Percentiles rank a stretch among this genome's conserved stretches.
phyloP scores from a whole-genome alignment of 2,113 vertebrate species.

The Cochlearius cochlearius region DNA sequence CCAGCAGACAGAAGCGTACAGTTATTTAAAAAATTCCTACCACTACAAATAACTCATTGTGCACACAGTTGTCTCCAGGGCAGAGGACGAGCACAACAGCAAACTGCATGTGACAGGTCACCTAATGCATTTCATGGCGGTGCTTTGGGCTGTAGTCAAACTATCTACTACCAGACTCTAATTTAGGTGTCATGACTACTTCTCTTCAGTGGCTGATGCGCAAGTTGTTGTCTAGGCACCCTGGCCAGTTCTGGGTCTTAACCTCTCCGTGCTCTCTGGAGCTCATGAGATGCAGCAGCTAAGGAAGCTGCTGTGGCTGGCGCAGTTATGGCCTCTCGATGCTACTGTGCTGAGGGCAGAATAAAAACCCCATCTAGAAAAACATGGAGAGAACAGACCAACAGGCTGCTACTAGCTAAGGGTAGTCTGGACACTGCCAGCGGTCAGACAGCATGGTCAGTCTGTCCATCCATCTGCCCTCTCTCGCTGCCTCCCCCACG shows the following conservation, averaged over 20 bases:
- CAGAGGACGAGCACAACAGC: neutral
- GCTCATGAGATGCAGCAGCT: accelerated
- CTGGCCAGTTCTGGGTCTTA: neutral
- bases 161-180: neutral
- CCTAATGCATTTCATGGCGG: neutral
- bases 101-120: conserved; percentile 1
- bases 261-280: neutral
- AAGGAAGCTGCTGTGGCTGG: neutral
- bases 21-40: neutral
- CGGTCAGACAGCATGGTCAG: accelerated
- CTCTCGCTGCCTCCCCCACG: neutral
- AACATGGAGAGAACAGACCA: neutral
- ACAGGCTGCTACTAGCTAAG: neutral
- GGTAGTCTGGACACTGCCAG: neutral
- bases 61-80: neutral
- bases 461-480: neutral
- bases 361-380: neutral
- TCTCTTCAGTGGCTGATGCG: neutral
- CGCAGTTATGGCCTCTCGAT: too few species aligned
- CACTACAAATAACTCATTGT: neutral
- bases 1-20: neutral
- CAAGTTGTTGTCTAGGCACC: neutral
- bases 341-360: neutral
- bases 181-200: neutral
- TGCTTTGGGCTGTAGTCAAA: conserved; percentile 5